phyloP scores from a whole-genome alignment of 2,888 invertebrate genomes.

The Helleia helle region DNA sequence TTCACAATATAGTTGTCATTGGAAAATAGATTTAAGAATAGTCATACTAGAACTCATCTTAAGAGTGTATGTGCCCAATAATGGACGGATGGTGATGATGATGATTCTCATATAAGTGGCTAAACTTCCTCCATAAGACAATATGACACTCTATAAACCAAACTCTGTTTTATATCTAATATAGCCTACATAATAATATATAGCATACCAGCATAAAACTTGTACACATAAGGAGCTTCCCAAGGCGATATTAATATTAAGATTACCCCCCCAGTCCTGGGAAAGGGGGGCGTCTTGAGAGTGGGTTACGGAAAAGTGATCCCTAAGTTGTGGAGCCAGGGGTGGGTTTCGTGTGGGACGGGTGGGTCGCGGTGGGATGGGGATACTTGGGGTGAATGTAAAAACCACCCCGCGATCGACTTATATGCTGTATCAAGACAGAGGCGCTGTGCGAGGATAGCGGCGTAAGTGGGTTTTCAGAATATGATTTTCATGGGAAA shows the following conservation, averaged over 20 bases:
- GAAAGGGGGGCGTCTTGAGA: slow-evolving; percentile 18
- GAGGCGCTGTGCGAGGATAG: slow-evolving; percentile 24
- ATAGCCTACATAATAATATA: slow-evolving; percentile 37
- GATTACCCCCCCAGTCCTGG: slow-evolving; percentile 41
- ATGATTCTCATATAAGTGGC: too few species aligned
- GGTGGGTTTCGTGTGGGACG: slow-evolving; percentile 20
- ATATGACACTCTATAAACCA: slow-evolving; percentile 5
- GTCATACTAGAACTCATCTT: too few species aligned
- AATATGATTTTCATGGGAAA: slow-evolving; percentile 5
- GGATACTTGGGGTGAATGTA: slow-evolving; percentile 65
- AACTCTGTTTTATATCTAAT: slow-evolving; percentile 26
- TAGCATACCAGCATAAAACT: slow-evolving; percentile 55
- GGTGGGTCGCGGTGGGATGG: slow-evolving; percentile 23
- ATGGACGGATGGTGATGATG: too few species aligned
- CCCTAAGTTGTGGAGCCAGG: slow-evolving; percentile 17
- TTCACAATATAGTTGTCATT: too few species aligned
- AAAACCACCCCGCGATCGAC: slow-evolving; percentile 72
- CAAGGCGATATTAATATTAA: slow-evolving; percentile 68
- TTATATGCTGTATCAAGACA: slow-evolving; percentile 72
- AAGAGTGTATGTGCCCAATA: too few species aligned
- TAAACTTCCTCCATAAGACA: slow-evolving; percentile 2
- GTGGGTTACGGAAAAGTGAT: slow-evolving; percentile 13
- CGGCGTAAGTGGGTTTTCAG: slow-evolving; percentile 24
- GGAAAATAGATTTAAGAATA: too few species aligned
- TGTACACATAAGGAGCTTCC: slow-evolving; percentile 56